A percentile compares a stretch with the other conserved stretches of the same genome.
These are phyloP conservation scores for Serripes groenlandicus DNA, from an alignment of 2,888 invertebrate species.

Conservation along the genomic window DNA sequence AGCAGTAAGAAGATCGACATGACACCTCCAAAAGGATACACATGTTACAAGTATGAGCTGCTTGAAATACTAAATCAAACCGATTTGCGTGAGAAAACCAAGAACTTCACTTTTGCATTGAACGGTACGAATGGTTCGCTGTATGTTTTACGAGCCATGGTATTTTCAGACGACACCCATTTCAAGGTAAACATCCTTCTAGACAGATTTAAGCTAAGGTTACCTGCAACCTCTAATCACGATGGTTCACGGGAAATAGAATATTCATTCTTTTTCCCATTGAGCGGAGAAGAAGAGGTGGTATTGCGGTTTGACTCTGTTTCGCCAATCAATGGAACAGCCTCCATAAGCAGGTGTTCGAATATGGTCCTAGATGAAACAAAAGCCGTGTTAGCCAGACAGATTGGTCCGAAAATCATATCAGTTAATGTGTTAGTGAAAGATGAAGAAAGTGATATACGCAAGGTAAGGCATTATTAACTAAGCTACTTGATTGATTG, in stretches of 20 bases:
- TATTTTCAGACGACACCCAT: not conserved
- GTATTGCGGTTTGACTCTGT: not conserved
- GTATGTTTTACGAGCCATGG: not conserved
- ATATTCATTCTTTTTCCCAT: not conserved
- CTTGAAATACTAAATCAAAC: not conserved
- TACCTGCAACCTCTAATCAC: not conserved
- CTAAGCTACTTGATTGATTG: too few relatives aligned
- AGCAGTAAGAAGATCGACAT: slow-evolving; percentile 12
- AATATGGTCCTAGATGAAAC: not conserved
- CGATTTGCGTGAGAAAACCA: not conserved
- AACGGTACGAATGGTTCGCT: not conserved
- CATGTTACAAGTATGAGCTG: slow-evolving; percentile 1
- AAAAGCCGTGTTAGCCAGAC: not conserved
- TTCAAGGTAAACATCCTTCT: not conserved
- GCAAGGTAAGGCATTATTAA: too few relatives aligned
- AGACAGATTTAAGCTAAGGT: not conserved
- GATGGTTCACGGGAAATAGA: slow-evolving; percentile 1
- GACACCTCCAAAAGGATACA: slow-evolving; percentile 20
- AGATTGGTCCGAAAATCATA: not conserved
- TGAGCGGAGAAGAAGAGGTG: not conserved
- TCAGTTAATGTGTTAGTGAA: not conserved
- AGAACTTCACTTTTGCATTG: not conserved
- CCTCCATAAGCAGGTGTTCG: not conserved
- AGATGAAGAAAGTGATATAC: not conserved
- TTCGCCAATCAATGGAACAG: not conserved